phyloP scores from a whole-genome alignment of 1,140 invertebrate genomes.

The Parasteatoda tepidariorum region DNA sequence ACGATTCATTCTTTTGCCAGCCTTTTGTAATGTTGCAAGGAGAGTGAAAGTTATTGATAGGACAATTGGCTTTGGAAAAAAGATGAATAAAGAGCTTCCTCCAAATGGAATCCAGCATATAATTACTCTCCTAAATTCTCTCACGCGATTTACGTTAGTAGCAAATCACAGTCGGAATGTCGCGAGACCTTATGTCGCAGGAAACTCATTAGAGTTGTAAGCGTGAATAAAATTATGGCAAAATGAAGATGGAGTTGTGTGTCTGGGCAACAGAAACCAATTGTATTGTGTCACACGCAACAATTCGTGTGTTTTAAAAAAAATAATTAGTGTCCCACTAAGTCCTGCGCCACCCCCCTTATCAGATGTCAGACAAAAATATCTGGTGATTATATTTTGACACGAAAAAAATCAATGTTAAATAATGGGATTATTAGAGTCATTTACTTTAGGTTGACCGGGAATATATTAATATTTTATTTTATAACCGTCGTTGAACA shows the following conservation, averaged over 20 bases:
- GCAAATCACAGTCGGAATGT: background rate
- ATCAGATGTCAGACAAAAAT: too few species aligned
- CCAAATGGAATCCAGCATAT: background rate
- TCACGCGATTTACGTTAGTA: background rate
- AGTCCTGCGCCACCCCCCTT: too few species aligned
- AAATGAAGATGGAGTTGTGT: background rate
- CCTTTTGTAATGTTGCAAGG: background rate
- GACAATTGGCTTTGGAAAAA: background rate
- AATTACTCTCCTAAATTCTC: background rate
- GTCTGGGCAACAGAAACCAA: background rate
- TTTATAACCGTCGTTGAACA: too few species aligned
- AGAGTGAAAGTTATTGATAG: slow-evolving; percentile 22
- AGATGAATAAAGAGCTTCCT: background rate
- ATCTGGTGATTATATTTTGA: too few species aligned
- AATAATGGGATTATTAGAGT: too few species aligned
- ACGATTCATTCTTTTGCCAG: background rate
- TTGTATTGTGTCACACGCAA: background rate
- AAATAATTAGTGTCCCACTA: too few species aligned
- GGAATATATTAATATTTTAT: too few species aligned
- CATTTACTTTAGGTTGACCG: too few species aligned
- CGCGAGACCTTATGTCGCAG: background rate
- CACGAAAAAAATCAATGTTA: too few species aligned
- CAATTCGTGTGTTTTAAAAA: background rate
- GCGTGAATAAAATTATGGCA: background rate
- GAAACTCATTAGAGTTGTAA: background rate